A percentile compares a stretch with the other conserved stretches of the same genome.
Conservation (phyloP, 2,797 vertebrate genomes). For the Dallia pectoralis region DNA sequence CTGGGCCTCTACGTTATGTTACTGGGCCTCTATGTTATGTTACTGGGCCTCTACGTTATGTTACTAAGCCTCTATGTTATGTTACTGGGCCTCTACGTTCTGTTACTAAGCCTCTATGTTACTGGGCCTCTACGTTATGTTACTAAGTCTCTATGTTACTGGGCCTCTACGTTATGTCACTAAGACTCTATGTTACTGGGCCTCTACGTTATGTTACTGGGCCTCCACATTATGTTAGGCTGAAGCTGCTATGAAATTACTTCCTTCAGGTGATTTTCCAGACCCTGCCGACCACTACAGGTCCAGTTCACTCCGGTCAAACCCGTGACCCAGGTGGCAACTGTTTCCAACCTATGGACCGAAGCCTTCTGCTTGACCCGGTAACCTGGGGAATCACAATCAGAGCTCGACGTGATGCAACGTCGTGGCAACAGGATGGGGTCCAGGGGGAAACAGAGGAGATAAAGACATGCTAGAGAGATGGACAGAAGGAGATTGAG, state of each 20-base stretch:
- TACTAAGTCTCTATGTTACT: too few relatives aligned
- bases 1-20: background rate
- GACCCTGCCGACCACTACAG: background rate
- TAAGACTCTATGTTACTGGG: background rate
- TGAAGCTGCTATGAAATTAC: background rate
- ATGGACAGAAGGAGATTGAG: background rate
- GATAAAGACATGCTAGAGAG: background rate
- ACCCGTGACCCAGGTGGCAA: background rate
- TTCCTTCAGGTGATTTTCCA: background rate
- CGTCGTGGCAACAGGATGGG: background rate
- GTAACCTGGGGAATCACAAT: background rate
- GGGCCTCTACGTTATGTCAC: background rate
- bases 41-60: background rate
- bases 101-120: background rate
- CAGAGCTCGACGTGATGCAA: background rate
- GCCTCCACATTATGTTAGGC: background rate
- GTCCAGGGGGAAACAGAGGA: background rate
- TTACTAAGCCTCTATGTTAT: background rate
- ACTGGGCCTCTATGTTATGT: background rate
- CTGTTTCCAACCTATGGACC: background rate
- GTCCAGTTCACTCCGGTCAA: background rate
- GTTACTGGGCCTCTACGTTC: background rate
- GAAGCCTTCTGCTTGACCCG: too few relatives aligned
- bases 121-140: background rate
- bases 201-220: background rate